Evolutionary conservation across 2,888 invertebrate species (phyloP), one percentile per base, ranked within the genome.

Genomic region (Abrostola triplasia): DNA sequence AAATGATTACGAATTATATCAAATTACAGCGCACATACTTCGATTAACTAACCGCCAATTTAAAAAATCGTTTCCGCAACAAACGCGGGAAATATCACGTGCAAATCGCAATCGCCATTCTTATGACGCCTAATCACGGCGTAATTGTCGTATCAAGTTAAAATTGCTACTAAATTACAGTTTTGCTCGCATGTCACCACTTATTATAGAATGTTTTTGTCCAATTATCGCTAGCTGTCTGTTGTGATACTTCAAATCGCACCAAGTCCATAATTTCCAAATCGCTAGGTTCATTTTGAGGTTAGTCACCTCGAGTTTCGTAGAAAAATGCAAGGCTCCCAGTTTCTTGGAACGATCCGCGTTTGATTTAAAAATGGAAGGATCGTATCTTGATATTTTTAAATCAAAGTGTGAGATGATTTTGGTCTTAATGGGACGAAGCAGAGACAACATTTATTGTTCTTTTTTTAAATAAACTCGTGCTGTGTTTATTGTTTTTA

Each of bases 141-240:
- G 55, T 85, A 84, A 86, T 83, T 80, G 82, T 71, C 75, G 71
- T 84, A 86, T 85, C 80, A 83, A 76, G 73, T 70, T 67, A 37
- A 86, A 86, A 86, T 86, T 82, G 72, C 80, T 80, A 79, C 80
- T 72, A 85, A 84, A 80, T 84, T 84, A 84, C 77, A 82, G 79
- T 84, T 86, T 84, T 79, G 75, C 78, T 81, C 77, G 81, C 84
- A 85, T 84, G 84, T 84, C 84, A 71, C 83, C 84, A 83, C 79
- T 74, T 83, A 70, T 77, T 67, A 78, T 42, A 56, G 65, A 74
- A 78, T 61, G 35, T 73, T 71, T 73, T 44, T 59, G 57, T 73
- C 41, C 68, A 73, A 73, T 73, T 73, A 73, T 73, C 54, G 73
- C 51, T 40, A 40, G 73, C 78, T 76, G 75, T 77, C 75, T 62